Percentiles rank a stretch among this genome's conserved stretches.
These are phyloP conservation scores for Campoplex capitator DNA, from an alignment of 2,888 invertebrate species.

Conservation along the genomic window DNA sequence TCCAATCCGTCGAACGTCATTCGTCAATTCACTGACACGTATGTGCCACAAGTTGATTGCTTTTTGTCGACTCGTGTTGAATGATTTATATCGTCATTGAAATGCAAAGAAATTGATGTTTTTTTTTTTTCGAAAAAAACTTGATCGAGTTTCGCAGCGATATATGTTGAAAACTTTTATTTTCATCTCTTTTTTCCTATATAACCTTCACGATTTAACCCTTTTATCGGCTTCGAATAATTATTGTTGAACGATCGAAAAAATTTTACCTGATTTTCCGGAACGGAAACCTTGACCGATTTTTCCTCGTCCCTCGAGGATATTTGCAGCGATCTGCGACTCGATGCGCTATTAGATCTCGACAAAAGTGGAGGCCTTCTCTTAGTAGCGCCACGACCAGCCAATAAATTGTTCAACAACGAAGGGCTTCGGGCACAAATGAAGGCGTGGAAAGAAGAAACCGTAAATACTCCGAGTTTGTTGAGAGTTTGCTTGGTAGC, in stretches of 20 bases:
- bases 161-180: too few relatives aligned
- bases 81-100: background rate
- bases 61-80: background rate
- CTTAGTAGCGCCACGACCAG: constrained; percentile 96
- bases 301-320: constrained; percentile 95
- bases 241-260: background rate
- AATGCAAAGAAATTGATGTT: background rate
- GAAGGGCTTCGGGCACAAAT: constrained; percentile 98
- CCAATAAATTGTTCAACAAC: constrained; percentile 95
- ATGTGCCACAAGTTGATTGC: background rate
- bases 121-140: background rate
- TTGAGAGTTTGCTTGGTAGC: constrained; percentile 97
- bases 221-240: background rate
- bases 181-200: too few relatives aligned
- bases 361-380: constrained; percentile 95
- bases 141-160: background rate
- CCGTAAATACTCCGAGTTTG: constrained; percentile 98
- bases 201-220: background rate
- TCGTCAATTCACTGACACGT: constrained; percentile 1
- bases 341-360: constrained; percentile 95
- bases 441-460: constrained; percentile 98
- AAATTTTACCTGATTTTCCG: constrained; percentile 89
- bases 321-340: constrained; percentile 95
- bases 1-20: constrained; percentile 11
- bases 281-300: constrained; percentile 95